Evolutionary conservation across 2,113 vertebrate genomes (phyloP), one percentile per base, ranked within the genome.

Genomic region (Clarias batrachus): DNA sequence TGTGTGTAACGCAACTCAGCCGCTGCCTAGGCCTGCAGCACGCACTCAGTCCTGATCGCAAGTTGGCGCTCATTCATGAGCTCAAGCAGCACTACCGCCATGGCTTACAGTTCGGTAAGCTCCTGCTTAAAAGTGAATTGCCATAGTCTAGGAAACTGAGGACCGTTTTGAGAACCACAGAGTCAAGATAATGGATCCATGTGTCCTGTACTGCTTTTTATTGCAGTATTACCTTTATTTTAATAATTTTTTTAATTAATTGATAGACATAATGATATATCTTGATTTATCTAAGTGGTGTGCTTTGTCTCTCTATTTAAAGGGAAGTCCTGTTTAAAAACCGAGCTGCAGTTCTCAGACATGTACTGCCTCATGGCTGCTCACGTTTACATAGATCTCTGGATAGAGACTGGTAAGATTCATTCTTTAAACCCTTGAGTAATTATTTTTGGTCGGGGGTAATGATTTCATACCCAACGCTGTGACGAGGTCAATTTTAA

Each of bases 291-390:
- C 30, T 41, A 54, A 54, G 13, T 78, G 13, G 25, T 2, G 4
- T 78, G 52, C 10, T 78, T 11, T 77, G 2, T 71, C 30, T 33
- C 21, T 87, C 60, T 73, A 37, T 30, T 8, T 86, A 82, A 88
- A 99, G 98, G 98, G 10, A 96, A 93, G 78, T 94, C 94, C 21
- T 95, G 97, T 89, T 95, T 99, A 94, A 99, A 99, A 95, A 99
- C 97, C 16, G 98, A 99, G 92, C 92, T 99, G 88, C 98, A 99
- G 91, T 97, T 97, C 92, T 99, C 97, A 11, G 98, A 99, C 85
- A 97, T 97, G 94, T 99, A 99, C 89, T 99, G 97, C 88, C 96
- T 99, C 65, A 96, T 99, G 93, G 97, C 95, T 23, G 97, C 97
- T 88, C 98, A 99, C 21, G 93, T 98, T n/a, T 97, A 97, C 89